phyloP scores from a whole-genome alignment of 2,113 vertebrate genomes.

The Neoarius graeffei region DNA sequence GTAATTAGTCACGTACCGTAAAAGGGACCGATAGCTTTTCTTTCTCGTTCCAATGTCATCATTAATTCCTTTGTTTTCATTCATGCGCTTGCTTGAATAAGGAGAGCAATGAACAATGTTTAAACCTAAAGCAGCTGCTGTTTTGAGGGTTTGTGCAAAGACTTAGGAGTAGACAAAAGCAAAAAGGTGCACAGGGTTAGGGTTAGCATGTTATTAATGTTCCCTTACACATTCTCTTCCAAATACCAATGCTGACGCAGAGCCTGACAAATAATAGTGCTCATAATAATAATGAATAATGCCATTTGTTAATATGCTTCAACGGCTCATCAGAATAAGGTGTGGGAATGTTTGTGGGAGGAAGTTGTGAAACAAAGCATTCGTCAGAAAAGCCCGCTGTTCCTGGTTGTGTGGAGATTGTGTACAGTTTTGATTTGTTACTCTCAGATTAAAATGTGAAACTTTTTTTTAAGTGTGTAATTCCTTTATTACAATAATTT shows the following conservation, averaged over 20 bases:
- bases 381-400: not conserved
- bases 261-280: not conserved
- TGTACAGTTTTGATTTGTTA: not conserved
- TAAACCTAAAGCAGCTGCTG: slow-evolving; percentile 7
- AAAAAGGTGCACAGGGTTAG: not conserved
- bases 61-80: slow-evolving; percentile 3
- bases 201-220: not conserved
- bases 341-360: not conserved
- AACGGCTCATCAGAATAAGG: not conserved
- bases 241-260: not conserved
- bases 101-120: not conserved
- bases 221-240: no score
- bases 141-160: not conserved
- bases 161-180: not conserved
- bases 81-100: not conserved
- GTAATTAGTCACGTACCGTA: slow-evolving; percentile 1
- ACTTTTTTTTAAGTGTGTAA: not conserved
- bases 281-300: not conserved
- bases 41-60: not conserved
- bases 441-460: not conserved
- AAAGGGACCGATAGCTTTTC: not conserved
- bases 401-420: not conserved
- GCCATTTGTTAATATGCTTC: not conserved
- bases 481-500: not conserved
- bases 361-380: not conserved